These are phyloP conservation scores for Nematolebias whitei DNA, from an alignment of 2,113 vertebrate genomes.

Conservation along the genomic window DNA sequence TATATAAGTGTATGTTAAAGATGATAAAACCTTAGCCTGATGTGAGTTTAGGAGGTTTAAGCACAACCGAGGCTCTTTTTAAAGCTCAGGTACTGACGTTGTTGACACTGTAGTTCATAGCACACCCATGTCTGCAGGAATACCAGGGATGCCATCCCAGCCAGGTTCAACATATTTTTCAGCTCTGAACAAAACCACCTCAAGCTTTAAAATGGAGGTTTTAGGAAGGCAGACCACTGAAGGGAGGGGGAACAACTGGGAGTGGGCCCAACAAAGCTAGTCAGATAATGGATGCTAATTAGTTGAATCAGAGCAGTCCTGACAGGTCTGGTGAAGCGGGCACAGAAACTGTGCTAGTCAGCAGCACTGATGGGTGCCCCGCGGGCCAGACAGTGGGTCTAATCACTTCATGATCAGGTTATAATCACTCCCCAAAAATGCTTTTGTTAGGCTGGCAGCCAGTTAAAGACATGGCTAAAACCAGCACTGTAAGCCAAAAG, in stretches of 20 bases:
- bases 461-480: constrained; percentile 29
- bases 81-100: constrained; percentile 1
- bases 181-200: constrained; percentile 50
- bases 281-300: constrained; percentile 71
- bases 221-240: constrained; percentile 25
- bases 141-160: constrained; percentile 51
- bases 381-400: constrained; percentile 56
- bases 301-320: constrained; percentile 62
- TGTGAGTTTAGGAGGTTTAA: background rate
- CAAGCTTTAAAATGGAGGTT: constrained; percentile 38
- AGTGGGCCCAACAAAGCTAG: constrained; percentile 48
- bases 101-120: constrained; percentile 1
- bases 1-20: background rate
- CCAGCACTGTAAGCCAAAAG: constrained; percentile 42
- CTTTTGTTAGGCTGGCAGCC: constrained; percentile 59
- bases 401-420: constrained; percentile 72
- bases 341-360: constrained; percentile 65
- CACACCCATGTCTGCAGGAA: constrained; percentile 32
- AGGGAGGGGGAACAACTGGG: constrained; percentile 48
- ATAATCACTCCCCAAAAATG: constrained; percentile 66
- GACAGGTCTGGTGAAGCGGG: constrained; percentile 74
- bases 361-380: constrained; percentile 58
- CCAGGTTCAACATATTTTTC: constrained; percentile 57
- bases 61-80: background rate
- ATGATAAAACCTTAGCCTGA: background rate